Evolutionary conservation across 2,888 invertebrate genomes (phyloP).

Genomic region (Drosophila neoperkinsi): DNA sequence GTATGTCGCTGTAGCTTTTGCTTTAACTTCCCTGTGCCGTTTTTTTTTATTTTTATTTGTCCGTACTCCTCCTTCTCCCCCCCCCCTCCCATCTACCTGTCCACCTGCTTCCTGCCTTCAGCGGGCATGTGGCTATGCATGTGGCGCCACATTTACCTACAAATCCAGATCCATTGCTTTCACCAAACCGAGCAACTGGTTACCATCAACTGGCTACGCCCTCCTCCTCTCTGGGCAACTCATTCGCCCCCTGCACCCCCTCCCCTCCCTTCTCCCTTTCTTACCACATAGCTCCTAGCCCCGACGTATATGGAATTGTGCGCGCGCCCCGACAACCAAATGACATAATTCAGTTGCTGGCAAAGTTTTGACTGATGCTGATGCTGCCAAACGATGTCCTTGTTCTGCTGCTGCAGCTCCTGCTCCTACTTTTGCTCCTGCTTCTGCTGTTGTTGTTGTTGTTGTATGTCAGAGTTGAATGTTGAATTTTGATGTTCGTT

Average conservation of each 20-base stretch:
- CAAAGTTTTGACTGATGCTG: constrained; percentile 80
- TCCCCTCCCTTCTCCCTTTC: background rate
- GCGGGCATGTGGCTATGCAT: constrained; percentile 34
- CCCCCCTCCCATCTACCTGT: background rate
- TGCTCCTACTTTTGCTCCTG: constrained; percentile 25
- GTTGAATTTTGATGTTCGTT: constrained; percentile 79
- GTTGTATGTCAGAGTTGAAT: constrained; percentile 61
- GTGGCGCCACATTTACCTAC: constrained; percentile 43
- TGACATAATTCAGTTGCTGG: constrained; percentile 81
- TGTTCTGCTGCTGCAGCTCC: constrained; percentile 25
- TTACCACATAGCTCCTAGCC: background rate
- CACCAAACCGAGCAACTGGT: constrained; percentile 15
- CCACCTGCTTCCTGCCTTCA: background rate
- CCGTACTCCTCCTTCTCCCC: background rate
- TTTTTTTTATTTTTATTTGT: background rate
- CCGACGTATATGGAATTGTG: constrained; percentile 47
- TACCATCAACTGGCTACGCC: constrained; percentile 14
- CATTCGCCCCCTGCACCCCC: background rate
- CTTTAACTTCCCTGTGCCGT: background rate
- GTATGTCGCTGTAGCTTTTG: background rate
- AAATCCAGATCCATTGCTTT: constrained; percentile 44
- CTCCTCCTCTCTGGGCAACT: background rate
- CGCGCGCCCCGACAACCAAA: constrained; percentile 66
- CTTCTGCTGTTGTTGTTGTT: constrained; percentile 32
- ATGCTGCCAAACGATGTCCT: constrained; percentile 53